These are phyloP conservation scores for Drusus annulatus DNA, from an alignment of 1,140 invertebrate genomes.

Conservation along the genomic window DNA sequence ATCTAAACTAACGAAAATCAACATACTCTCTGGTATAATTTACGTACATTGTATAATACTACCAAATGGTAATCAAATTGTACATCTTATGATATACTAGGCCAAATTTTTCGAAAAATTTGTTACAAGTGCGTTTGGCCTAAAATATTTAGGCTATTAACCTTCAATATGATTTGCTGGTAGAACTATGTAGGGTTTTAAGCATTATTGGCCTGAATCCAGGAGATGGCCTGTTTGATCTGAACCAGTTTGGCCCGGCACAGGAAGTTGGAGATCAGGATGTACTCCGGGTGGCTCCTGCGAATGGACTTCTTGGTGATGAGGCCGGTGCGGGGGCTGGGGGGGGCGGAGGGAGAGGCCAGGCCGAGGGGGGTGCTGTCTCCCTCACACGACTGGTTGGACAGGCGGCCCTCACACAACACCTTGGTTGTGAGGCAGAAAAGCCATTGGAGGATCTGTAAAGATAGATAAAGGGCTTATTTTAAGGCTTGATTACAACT, in stretches of 20 bases:
- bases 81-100: too few species aligned
- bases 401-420: slow-evolving; percentile 73
- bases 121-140: too few species aligned
- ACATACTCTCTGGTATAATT: too few species aligned
- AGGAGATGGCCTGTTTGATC: slow-evolving; percentile 27
- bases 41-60: too few species aligned
- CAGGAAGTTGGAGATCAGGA: slow-evolving; percentile 78
- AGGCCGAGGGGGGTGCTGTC: not conserved
- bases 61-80: too few species aligned
- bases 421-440: slow-evolving; percentile 80
- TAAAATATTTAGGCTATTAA: too few species aligned
- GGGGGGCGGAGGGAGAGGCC: not conserved
- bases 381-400: slow-evolving; percentile 16
- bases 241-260: slow-evolving; percentile 62
- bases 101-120: too few species aligned
- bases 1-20: too few species aligned
- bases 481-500: too few species aligned
- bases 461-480: slow-evolving; percentile 35
- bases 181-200: not conserved
- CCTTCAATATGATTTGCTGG: too few species aligned
- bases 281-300: slow-evolving; percentile 75
- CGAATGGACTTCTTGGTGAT: slow-evolving; percentile 16
- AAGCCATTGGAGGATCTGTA: slow-evolving; percentile 80
- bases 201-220: slow-evolving; percentile 33
- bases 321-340: not conserved